A percentile compares a stretch with the other conserved stretches of the same genome.
phyloP scores from a whole-genome alignment of 2,797 vertebrate species.

The Mionectes olivaceus region DNA sequence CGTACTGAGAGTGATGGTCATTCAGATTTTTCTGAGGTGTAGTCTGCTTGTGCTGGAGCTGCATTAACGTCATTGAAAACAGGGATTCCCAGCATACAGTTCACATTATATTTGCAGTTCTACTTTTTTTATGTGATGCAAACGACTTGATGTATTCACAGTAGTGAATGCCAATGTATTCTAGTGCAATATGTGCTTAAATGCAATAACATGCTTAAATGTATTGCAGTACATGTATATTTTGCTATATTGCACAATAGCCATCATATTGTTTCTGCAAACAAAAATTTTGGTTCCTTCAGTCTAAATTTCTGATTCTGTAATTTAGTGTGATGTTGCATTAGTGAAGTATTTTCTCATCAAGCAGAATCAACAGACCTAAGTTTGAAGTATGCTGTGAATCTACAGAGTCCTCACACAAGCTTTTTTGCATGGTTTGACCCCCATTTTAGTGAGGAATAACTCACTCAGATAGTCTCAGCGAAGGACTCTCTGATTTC shows the following conservation, averaged over 20 bases:
- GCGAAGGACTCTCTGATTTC: background rate
- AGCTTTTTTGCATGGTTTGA: background rate
- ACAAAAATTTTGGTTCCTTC: background rate
- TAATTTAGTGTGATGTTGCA: background rate
- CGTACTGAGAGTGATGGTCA: background rate
- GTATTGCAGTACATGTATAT: background rate
- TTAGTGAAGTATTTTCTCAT: background rate
- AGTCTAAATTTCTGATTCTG: background rate
- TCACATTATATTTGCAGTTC: background rate
- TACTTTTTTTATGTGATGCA: background rate
- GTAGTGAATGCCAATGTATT: background rate
- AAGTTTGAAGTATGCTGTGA: background rate
- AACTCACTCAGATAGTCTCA: background rate
- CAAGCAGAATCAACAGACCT: background rate
- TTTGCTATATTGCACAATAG: background rate
- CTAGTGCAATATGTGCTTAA: fast-evolving
- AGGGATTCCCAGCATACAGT: background rate
- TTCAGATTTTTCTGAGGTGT: background rate
- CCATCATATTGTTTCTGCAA: background rate
- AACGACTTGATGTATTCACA: background rate
- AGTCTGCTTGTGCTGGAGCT: background rate
- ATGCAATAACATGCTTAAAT: background rate
- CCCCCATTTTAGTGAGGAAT: background rate
- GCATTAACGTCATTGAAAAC: background rate
- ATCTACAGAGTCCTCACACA: background rate